phyloP scores from a whole-genome alignment of 2,888 invertebrate species.

The Tholera decimalis region DNA sequence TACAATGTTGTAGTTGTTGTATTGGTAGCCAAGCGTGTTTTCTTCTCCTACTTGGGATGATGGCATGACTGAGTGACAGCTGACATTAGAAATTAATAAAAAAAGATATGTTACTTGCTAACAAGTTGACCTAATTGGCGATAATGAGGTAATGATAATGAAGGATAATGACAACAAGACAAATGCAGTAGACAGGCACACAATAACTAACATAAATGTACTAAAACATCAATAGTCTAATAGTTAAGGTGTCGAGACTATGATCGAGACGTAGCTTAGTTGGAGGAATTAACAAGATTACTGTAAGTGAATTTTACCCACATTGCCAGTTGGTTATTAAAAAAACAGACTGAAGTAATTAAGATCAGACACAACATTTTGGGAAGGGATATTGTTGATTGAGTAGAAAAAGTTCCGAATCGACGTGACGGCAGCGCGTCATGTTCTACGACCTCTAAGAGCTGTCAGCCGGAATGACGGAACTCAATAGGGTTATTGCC shows the following conservation, averaged over 20 bases:
- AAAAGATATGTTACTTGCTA: constrained; percentile 12
- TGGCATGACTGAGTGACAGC: constrained; percentile 25
- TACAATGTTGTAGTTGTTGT: constrained; percentile 17
- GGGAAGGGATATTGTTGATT: not conserved
- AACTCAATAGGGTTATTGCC: too few relatives aligned
- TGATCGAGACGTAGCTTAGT: too few relatives aligned
- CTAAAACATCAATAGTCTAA: too few relatives aligned
- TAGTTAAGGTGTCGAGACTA: too few relatives aligned
- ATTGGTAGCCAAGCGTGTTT: constrained; percentile 25
- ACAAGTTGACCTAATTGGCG: constrained; percentile 1
- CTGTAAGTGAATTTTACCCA: too few relatives aligned
- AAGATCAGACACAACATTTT: not conserved
- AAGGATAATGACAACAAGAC: not conserved
- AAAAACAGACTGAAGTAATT: too few relatives aligned
- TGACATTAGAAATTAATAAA: constrained; percentile 33
- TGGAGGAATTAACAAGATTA: too few relatives aligned
- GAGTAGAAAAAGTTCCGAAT: too few relatives aligned
- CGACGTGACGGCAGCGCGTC: too few relatives aligned
- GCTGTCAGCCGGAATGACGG: too few relatives aligned
- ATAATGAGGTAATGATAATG: not conserved
- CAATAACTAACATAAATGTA: not conserved
- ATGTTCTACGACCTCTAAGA: too few relatives aligned
- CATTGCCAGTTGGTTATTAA: too few relatives aligned
- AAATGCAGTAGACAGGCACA: not conserved
- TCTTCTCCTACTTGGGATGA: not conserved